Conservation (phyloP, 2,888 invertebrate genomes). For the Leuctra nigra region DNA sequence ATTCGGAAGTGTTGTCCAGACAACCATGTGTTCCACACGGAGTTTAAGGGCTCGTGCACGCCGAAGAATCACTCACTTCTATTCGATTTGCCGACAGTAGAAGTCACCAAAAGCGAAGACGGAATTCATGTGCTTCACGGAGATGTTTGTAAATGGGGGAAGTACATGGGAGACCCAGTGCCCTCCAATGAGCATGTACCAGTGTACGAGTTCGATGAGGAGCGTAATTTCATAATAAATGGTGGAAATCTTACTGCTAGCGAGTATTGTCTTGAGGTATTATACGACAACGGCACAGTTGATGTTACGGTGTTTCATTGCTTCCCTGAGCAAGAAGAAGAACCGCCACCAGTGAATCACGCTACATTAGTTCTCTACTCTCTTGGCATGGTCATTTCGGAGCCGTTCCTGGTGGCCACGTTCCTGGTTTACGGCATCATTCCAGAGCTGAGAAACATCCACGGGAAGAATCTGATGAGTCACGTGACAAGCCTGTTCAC, state of each 20-base stretch:
- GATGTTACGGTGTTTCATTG: slow-evolving; percentile 9
- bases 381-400: slow-evolving; percentile 35
- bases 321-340: slow-evolving; percentile 2
- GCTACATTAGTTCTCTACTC: slow-evolving; percentile 25
- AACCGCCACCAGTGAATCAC: neutral
- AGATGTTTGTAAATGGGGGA: slow-evolving; percentile 28
- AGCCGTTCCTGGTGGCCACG: slow-evolving; percentile 36
- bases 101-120: neutral
- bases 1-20: slow-evolving; percentile 39
- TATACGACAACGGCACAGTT: neutral
- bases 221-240: too few relatives aligned
- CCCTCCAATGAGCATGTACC: slow-evolving; percentile 31
- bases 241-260: slow-evolving; percentile 8
- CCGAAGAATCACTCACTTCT: neutral
- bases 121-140: slow-evolving; percentile 14
- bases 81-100: neutral
- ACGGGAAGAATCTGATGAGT: slow-evolving; percentile 36
- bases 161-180: slow-evolving; percentile 33
- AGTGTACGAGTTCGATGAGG: neutral
- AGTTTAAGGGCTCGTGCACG: neutral
- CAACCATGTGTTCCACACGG: neutral
- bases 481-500: slow-evolving; percentile 35
- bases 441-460: slow-evolving; percentile 38
- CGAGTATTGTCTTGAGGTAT: slow-evolving; percentile 23
- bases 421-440: slow-evolving; percentile 36